Base-by-base conservation (phyloP, 2,113 vertebrate species). In the Toxotes jaculatrix region DNA sequence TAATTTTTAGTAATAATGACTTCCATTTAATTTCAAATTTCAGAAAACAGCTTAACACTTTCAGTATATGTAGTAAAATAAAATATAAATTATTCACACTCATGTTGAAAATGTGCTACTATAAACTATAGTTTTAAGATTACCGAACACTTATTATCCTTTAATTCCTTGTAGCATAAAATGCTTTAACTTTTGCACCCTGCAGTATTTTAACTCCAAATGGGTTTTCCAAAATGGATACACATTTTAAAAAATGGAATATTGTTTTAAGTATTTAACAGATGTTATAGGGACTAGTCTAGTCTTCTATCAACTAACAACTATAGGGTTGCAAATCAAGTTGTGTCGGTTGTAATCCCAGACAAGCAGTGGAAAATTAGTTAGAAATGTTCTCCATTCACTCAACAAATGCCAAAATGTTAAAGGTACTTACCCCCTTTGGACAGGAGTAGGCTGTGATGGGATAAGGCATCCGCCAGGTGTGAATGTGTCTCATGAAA, bases 361-460 rank as follows among this genome's bases (percentile, higher is more conserved):
- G 23, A 32, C 34, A 76, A 65, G 43, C 14, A 31, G 17, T 21
- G 21, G 57, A 80, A 55, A 45, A 59, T 23, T 17, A 67, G 5
- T 67, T 4, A 66, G 1, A 23, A 55, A 63, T 43, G 2, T 14
- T 43, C 8, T n/a, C 32, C 1, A 42, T 55, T 76, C 27, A 6
- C 40, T 59, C 19, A 74, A 17, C 21, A 17, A 49, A 12, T 34
- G 63, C 38, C 38, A 49, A 23, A 51, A 38, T 49, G n/a, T 71
- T 16, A 10, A 43, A 63, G 38, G 38, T 61, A 5, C 60, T 74
- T 7, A 56, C 1, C 31, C 53, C 61, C 10, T 60, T 59, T 67
- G 74, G 62, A 51, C 53, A 59, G 11, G 57, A 61, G 53, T 73
- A 32, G 21, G 42, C 36, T 27, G 27, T 64, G 32, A 21, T 60